Percentiles rank a stretch among this genome's conserved stretches.
Evolutionary conservation across 2,888 invertebrate species (phyloP).

Genomic region (Pteria penguin): DNA sequence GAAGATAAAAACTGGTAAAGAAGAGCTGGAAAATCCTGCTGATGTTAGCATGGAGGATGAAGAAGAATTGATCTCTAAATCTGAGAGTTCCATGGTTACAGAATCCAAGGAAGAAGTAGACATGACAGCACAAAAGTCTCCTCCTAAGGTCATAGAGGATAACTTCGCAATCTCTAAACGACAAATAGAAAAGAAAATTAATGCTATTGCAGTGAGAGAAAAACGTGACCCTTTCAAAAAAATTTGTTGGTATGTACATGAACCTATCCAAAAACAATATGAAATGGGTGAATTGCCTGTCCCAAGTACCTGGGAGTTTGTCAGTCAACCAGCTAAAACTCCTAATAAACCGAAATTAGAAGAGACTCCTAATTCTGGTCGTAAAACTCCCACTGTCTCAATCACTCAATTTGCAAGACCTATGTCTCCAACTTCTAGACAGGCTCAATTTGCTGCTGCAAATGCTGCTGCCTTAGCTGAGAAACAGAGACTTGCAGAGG

Average conservation of each 20-base stretch:
- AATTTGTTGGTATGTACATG: conserved; percentile 85
- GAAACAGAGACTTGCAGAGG: conserved; percentile 21
- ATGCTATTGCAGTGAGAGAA: conserved; percentile 84
- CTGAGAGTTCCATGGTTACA: conserved; percentile 1
- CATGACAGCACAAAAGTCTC: conserved; percentile 23
- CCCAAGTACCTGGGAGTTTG: conserved; percentile 84
- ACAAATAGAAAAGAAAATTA: conserved; percentile 80
- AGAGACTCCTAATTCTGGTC: conserved; percentile 36
- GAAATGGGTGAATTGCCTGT: conserved; percentile 81
- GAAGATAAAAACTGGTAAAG: conserved; percentile 78
- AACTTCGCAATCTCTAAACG: conserved; percentile 73
- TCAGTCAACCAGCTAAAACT: conserved; percentile 57
- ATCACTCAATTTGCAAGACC: conserved; percentile 62
- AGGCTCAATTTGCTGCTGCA: conserved; percentile 45
- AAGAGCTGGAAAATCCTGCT: conserved; percentile 5
- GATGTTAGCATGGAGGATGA: conserved; percentile 48
- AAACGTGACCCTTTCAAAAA: conserved; percentile 83
- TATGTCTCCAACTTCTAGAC: conserved; percentile 59
- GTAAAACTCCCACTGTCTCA: conserved; percentile 46
- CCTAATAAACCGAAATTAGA: conserved; percentile 44
- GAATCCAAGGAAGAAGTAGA: conserved; percentile 32
- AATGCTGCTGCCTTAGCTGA: conserved; percentile 33
- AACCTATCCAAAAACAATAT: conserved; percentile 83
- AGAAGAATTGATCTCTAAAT: conserved; percentile 21
- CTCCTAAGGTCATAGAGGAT: conserved; percentile 17